These are phyloP conservation scores for Venustoraphidia nigricollis DNA, from an alignment of 2,888 invertebrate species.

Conservation along the genomic window DNA sequence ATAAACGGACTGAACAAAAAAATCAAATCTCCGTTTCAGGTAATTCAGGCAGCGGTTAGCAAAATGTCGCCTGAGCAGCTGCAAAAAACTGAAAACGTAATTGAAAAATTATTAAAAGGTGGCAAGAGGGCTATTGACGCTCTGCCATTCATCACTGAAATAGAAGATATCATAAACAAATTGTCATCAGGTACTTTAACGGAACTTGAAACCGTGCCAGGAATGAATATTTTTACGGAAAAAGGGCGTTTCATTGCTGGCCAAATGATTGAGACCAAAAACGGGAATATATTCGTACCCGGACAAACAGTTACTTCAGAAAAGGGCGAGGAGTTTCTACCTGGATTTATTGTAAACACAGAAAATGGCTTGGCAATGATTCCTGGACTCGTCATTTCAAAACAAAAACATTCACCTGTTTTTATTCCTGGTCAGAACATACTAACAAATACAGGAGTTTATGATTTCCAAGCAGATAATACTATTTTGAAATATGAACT, in stretches of 20 bases:
- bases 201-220: constrained; percentile 44
- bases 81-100: constrained; percentile 40
- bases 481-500: too few species aligned
- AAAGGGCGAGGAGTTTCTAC: constrained; percentile 49
- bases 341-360: constrained; percentile 55
- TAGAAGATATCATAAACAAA: constrained; percentile 44
- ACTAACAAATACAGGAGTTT: constrained; percentile 33
- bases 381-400: constrained; percentile 53
- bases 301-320: constrained; percentile 60
- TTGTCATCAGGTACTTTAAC: constrained; percentile 41
- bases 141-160: constrained; percentile 45
- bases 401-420: constrained; percentile 39
- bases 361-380: constrained; percentile 51
- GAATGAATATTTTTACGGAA: constrained; percentile 45
- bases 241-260: constrained; percentile 57
- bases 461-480: constrained; percentile 2
- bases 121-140: constrained; percentile 34
- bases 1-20: constrained; percentile 10
- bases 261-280: constrained; percentile 53
- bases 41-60: constrained; percentile 24
- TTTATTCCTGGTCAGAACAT: constrained; percentile 57
- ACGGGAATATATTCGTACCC: constrained; percentile 55
- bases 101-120: constrained; percentile 37
- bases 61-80: constrained; percentile 40
- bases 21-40: constrained; percentile 13